Conservation (phyloP, 2,113 vertebrate genomes). For the Caloenas nicobarica region DNA sequence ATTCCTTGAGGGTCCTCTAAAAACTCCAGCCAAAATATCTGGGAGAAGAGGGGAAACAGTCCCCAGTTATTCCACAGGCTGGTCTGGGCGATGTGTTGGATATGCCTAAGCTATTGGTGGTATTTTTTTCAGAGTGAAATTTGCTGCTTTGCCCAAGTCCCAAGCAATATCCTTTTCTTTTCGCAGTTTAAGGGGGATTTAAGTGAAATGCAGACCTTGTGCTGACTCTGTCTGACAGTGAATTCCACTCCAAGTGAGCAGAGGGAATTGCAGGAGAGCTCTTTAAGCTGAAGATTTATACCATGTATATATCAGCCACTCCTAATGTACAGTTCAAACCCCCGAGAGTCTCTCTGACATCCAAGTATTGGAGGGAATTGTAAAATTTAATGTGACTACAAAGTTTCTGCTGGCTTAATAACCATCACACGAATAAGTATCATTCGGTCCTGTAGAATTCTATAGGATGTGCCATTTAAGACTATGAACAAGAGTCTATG, state of each 20-base stretch:
- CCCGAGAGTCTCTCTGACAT: neutral
- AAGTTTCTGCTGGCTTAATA: neutral
- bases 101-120: neutral
- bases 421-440: neutral
- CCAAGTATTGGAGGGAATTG: neutral
- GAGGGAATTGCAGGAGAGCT: neutral
- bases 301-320: neutral
- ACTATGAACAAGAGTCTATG: neutral
- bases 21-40: neutral
- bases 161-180: neutral
- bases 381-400: neutral
- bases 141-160: neutral
- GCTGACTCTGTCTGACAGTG: rapidly evolving
- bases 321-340: neutral
- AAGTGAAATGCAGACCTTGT: neutral
- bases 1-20: neutral
- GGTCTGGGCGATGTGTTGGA: rapidly evolving
- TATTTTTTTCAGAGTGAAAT: neutral
- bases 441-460: neutral
- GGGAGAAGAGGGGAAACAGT: neutral
- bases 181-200: neutral
- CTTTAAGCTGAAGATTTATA: neutral
- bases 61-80: neutral
- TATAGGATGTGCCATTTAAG: neutral
- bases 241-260: neutral